These are phyloP conservation scores for Alauda arvensis DNA, from an alignment of 2,797 vertebrate genomes.

Conservation along the genomic window DNA sequence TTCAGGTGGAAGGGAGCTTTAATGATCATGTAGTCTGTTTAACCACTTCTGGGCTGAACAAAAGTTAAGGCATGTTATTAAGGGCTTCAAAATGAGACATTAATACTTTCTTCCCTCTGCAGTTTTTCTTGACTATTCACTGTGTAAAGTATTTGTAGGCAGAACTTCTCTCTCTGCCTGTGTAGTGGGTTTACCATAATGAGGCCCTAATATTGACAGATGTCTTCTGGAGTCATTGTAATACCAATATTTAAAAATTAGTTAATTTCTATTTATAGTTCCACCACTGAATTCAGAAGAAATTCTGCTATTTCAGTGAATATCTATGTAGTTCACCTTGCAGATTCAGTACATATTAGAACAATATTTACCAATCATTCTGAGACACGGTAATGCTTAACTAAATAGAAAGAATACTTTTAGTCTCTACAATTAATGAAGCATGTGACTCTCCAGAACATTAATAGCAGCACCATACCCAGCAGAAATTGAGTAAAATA, in stretches of 20 bases:
- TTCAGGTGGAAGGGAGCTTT: neutral
- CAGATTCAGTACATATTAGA: neutral
- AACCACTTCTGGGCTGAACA: neutral
- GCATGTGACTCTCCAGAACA: neutral
- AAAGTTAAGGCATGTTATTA: neutral
- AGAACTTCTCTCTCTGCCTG: neutral
- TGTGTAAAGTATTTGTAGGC: neutral
- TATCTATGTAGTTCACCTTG: neutral
- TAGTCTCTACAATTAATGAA: neutral
- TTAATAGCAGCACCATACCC: neutral
- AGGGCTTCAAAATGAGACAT: neutral
- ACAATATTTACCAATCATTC: neutral
- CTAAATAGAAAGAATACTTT: neutral
- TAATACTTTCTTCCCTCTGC: neutral
- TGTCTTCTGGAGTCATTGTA: neutral
- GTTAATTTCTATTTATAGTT: neutral
- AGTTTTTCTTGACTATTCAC: neutral
- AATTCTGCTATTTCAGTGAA: neutral
- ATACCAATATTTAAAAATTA: neutral
- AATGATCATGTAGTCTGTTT: neutral
- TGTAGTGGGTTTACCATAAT: neutral
- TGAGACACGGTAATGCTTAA: neutral
- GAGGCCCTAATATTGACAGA: neutral
- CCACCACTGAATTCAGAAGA: neutral
- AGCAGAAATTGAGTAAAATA: neutral